Conservation (phyloP, 2,888 invertebrate genomes). For the Dexiosoma caninum region DNA sequence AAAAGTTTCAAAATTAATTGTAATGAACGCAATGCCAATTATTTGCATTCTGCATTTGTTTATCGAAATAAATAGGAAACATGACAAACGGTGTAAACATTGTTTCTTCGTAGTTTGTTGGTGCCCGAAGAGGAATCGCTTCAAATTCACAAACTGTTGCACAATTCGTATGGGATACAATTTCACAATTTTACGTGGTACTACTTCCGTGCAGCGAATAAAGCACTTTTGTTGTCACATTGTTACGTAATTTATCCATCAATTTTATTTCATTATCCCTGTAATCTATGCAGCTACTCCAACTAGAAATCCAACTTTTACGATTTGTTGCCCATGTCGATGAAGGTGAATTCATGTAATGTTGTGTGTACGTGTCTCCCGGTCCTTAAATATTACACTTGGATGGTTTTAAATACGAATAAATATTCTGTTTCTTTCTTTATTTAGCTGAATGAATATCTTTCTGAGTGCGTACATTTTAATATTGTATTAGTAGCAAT, state of each 20-base stretch:
- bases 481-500: neutral
- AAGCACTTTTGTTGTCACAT: too few relatives aligned
- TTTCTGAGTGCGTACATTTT: neutral
- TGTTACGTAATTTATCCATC: too few relatives aligned
- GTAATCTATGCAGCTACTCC: neutral
- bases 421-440: too few relatives aligned
- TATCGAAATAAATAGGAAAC: too few relatives aligned
- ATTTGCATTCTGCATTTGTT: too few relatives aligned
- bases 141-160: neutral
- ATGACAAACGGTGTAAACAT: too few relatives aligned
- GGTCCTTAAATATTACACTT: conserved; percentile 10
- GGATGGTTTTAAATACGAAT: conserved; percentile 8
- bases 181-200: neutral
- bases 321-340: neutral
- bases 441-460: neutral
- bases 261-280: neutral
- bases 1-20: too few relatives aligned
- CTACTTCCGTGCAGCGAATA: too few relatives aligned
- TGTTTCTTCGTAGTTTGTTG: too few relatives aligned
- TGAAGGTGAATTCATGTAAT: neutral
- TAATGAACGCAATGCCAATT: too few relatives aligned
- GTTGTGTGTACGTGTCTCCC: neutral
- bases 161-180: neutral
- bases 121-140: too few relatives aligned
- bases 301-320: neutral